These are phyloP conservation scores for Corythaixoides concolor DNA, from an alignment of 2,113 vertebrate species.

Conservation along the genomic window DNA sequence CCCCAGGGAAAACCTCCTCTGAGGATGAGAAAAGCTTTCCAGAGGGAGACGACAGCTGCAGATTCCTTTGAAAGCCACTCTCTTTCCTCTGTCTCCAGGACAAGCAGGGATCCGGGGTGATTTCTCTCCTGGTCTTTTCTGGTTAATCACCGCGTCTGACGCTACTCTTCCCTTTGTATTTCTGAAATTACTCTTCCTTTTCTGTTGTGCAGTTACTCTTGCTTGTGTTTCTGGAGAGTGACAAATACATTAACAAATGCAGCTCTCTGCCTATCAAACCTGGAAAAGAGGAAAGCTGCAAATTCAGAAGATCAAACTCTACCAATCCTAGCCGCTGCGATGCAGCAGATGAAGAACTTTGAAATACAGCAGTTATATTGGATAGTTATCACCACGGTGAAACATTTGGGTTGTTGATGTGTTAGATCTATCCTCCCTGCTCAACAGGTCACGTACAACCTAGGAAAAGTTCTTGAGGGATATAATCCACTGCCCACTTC, in stretches of 20 bases:
- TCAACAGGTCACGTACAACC: neutral
- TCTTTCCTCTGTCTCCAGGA: neutral
- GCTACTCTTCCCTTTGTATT: neutral
- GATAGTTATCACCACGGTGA: neutral
- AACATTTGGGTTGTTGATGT: neutral
- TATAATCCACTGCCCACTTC: neutral
- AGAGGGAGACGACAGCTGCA: neutral
- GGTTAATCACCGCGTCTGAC: neutral
- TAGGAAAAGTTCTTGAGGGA: neutral
- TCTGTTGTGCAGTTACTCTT: neutral
- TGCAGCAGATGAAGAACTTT: neutral
- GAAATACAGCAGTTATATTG: neutral
- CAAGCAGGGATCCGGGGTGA: neutral
- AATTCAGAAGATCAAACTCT: neutral
- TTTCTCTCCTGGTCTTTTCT: neutral
- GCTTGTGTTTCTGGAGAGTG: neutral
- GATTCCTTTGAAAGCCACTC: neutral
- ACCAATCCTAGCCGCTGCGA: neutral
- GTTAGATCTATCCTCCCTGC: neutral
- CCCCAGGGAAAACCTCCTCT: neutral
- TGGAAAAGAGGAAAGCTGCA: neutral
- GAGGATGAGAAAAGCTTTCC: neutral
- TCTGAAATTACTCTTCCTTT: neutral
- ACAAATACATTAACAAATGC: neutral
- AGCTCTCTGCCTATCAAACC: neutral